Evolutionary conservation across 2,113 vertebrate genomes (phyloP), one percentile per base, ranked within the genome.

Genomic region (Hemichromis elongatus): DNA sequence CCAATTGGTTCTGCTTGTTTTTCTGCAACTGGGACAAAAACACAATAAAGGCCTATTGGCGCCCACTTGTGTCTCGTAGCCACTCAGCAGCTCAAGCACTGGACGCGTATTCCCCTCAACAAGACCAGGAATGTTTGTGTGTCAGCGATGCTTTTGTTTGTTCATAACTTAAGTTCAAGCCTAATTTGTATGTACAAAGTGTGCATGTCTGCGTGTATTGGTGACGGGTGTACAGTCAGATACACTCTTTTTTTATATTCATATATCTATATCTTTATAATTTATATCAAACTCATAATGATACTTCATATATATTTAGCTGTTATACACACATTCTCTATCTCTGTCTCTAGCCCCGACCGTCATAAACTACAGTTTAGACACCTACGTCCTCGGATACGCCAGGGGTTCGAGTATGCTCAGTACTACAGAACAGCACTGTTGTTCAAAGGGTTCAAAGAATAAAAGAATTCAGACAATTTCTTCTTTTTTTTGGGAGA

Each of bases 271-370:
- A 88, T 94, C 92, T 93, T 94, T 93, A 94, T 93, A 88, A 93
- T 92, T 95, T 95, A 92, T 95, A 91, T 95, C 91, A 93, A 90
- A 94, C 86, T 94, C 91, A 94, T 94, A 95, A 94, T 92, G 86
- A 94, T 95, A 95, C 89, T 95, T 94, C 94, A 94, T 96, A 93
- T 94, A 96, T 92, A 96, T 92, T 94, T 93, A 95, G 92, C 95
- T 96, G 97, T 98, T 97, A 97, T 97, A 97, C 97, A 97, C 97
- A 98, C 96, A 96, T 97, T 97, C 97, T 98, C 97, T 97, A 97
- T 95, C 94, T 97, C 96, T 96, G 97, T 97, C 91, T 97, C 97
- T 95, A 97, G 96, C 95, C 97, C 89, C 96, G 94, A 96, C 97
- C 94, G 95, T 96, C 96, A 95, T 96, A 96, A 96, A 97, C 97